Percentiles rank a stretch among this genome's conserved stretches.
Evolutionary conservation across 1,140 invertebrate genomes (phyloP).

Genomic region (Micrasema longulum): DNA sequence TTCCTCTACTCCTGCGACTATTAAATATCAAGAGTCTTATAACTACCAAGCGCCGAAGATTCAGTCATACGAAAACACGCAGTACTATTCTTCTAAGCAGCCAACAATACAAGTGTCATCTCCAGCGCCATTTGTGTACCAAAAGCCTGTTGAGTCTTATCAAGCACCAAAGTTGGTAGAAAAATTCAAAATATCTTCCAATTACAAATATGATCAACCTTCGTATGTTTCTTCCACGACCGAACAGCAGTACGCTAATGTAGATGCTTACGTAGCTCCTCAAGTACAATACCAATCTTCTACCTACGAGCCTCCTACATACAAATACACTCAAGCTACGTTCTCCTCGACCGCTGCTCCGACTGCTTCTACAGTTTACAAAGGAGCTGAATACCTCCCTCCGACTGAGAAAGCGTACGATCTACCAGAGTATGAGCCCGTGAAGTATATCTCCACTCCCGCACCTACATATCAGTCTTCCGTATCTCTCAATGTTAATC

Average conservation of each 20-base stretch:
- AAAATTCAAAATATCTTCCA: conserved; percentile 50
- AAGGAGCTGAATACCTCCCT: conserved; percentile 61
- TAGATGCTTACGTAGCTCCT: conserved; percentile 24
- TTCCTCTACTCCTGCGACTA: conserved; percentile 45
- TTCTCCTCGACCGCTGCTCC: conserved; percentile 18
- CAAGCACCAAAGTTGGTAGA: conserved; percentile 36
- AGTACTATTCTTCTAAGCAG: conserved; percentile 34
- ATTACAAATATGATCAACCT: conserved; percentile 45
- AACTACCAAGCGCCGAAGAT: conserved; percentile 44
- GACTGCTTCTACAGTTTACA: conserved; percentile 53
- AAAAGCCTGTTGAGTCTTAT: conserved; percentile 40
- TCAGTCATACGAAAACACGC: conserved; percentile 39
- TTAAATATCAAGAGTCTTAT: conserved; percentile 40
- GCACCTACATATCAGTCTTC: conserved; percentile 38
- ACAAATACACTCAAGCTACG: conserved; percentile 29
- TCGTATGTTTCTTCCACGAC: conserved; percentile 36
- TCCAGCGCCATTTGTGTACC: conserved; percentile 47
- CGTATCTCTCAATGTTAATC: conserved; percentile 44
- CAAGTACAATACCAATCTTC: conserved; percentile 46
- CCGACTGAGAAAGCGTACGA: conserved; percentile 47
- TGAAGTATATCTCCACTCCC: conserved; percentile 42
- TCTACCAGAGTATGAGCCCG: conserved; percentile 34
- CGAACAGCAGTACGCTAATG: conserved; percentile 28
- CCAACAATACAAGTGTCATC: conserved; percentile 49
- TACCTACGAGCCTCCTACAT: conserved; percentile 46